Base-by-base conservation (phyloP, 2,888 invertebrate species). In the Brachyopa scutellaris region DNA sequence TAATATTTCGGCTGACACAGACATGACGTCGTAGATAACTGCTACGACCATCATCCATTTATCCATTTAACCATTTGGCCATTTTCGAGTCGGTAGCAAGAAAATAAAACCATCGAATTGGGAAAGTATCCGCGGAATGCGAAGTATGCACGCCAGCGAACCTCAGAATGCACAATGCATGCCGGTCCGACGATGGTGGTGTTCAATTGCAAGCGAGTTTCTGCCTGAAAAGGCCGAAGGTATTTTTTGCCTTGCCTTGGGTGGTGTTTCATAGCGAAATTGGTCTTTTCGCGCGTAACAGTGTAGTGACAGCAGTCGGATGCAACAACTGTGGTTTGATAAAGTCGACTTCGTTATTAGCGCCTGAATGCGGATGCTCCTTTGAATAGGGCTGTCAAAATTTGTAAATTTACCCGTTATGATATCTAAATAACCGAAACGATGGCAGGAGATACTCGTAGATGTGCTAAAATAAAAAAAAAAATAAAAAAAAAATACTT, bases 91-190 rank as follows among this genome's bases (percentile, higher is more conserved):
- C 23, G 49, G 57, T 42, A 51, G 19, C 40, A 49, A 29, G 13
- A 33, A 53, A 61, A 69, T 40, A 53, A 74, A 74, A 74, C 26
- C 47, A 29, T 59, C 21, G 42, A 80, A 64, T 77, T 72, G 49
- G 70, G 53, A 64, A 82, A 72, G 26, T 61, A 82, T 82, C 66
- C 66, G 77, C 77, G 77, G 82, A 77, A 77, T 82, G 70, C 47
- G 70, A 61, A 73, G 59, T 70, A 82, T 77, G 77, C 82, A 82
- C 77, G 66, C 55, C 59, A 77, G 29, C 66, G 19, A 55, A 42
- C 77, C 42, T 49, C 70, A 77, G 66, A 82, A 82, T 82, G 82
- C 82, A 82, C 70, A 77, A 70, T 82, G 82, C 77, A 82, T 72
- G 82, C 82, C 53, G 15, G 36, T 15, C 42, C 55, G 51, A 49